Evolutionary conservation across 2,797 vertebrate genomes (phyloP), one percentile per base, ranked within the genome.

Genomic region (Oreortyx pictus): DNA sequence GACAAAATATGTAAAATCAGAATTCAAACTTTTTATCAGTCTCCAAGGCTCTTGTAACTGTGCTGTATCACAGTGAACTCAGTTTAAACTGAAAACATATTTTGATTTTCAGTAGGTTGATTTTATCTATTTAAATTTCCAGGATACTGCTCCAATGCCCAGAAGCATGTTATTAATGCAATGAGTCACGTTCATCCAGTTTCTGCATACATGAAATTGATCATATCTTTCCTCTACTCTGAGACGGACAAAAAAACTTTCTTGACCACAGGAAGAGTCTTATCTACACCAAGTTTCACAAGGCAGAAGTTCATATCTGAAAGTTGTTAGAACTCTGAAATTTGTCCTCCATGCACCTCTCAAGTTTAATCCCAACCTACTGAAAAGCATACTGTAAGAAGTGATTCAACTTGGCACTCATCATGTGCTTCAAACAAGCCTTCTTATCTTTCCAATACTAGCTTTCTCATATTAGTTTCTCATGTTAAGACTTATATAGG

Each of bases 71-170:
- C 57, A 75, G 14, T 81, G 25, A 89, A 39, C 35, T 47, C 47
- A 70, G 11, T 88, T 88, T 74, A 95, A 25, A 50, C 68, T 80
- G 44, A 68, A 41, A 87, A 82, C 59, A 20, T 14, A 6, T 74
- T 90, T 84, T 86, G 71, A 16, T 57, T 76, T 22, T 84, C 89
- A 65, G 20, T 54, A 52, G 31, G 12, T 31, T 91, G 75, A 82
- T 37, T 87, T 68, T 71, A 84, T 74, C n/a, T 14, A 74, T 88
- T 86, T 82, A 85, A 66, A 90, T 92, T 91, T 93, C 25, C 49
- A 68, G 39, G 75, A 49, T 71, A 68, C 14, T 77, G 19, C 25
- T 92, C n/a, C 44, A 90, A 77, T 92, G 65, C 68, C 83, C 60
- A 59, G 81, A 88, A 93, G 81, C 9, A 1, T 62, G 52, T 23